Evolutionary conservation across 2,888 invertebrate genomes (phyloP), one percentile per base, ranked within the genome.

Genomic region (Drosophila greeni): DNA sequence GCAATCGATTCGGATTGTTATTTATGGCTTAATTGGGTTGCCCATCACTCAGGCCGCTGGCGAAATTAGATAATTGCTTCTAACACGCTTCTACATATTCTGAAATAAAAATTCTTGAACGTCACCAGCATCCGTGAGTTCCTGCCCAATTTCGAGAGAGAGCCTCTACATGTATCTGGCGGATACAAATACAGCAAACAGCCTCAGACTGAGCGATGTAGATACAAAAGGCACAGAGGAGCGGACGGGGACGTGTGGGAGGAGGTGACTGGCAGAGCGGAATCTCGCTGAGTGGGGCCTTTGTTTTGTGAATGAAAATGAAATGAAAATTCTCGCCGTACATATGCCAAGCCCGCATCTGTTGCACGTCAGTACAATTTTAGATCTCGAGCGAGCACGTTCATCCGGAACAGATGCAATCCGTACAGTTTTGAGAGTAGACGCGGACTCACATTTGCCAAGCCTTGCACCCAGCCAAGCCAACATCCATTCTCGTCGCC

Each of bases 301-400:
- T 82, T 78, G 73, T 76, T 78, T 78, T 82, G 75, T 78, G 78
- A 78, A 78, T 78, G 78, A 69, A 78, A 77, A 78, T 79, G 76
- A 78, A 77, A 78, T 79, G 76, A 79, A 82, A 76, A 79, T 79
- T 71, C 68, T 76, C 73, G 67, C 52, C 62, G 64, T 56, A 78
- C 82, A 82, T 69, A 70, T 76, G 74, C 76, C 71, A 68, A 75
- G 72, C 66, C 76, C 57, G 53, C 55, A 73, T 62, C 73, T 66
- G 66, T 65, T 76, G 62, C 68, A 74, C 73, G 66, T 67, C 78
- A 78, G 82, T 82, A 65, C 73, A 56, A 36, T 82, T 71, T 67
- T 71, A 79, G 78, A 75, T 64, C 76, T 79, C 76, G 73, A 23
- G 61, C 71, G 71, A 82, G 75, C 51, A 61, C 71, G 82, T 82